Evolutionary conservation across 2,797 vertebrate species (phyloP).

Genomic region (Anas bernieri): DNA sequence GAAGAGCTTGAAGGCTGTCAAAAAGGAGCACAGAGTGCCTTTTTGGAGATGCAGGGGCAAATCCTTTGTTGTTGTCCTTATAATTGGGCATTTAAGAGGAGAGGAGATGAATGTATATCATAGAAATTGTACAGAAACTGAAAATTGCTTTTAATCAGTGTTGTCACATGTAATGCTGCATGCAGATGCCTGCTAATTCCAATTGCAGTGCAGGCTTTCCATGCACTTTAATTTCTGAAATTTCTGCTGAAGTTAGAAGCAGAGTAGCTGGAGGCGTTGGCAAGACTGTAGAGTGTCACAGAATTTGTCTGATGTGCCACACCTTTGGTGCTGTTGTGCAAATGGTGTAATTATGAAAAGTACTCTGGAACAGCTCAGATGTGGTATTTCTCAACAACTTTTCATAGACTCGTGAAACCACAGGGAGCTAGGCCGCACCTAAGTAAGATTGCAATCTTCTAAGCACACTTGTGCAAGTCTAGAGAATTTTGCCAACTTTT

Average conservation of each 20-base stretch:
- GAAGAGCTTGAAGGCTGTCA: background rate
- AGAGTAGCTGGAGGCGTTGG: background rate
- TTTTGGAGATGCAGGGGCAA: background rate
- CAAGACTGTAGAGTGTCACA: background rate
- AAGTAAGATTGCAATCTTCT: background rate
- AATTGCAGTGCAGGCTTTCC: background rate
- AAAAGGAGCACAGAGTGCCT: background rate
- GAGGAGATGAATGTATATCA: background rate
- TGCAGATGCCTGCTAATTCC: background rate
- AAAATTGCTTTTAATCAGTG: background rate
- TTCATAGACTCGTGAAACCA: constrained; percentile 13
- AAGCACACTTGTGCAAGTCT: background rate
- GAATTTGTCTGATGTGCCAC: background rate
- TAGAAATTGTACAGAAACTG: background rate
- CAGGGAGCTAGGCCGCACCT: background rate
- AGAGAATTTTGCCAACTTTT: background rate
- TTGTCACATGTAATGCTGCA: background rate
- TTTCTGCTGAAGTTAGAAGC: background rate
- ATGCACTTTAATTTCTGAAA: background rate
- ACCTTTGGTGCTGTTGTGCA: constrained; percentile 19
- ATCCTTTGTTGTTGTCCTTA: background rate
- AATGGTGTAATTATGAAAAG: constrained; percentile 43
- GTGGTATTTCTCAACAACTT: constrained; percentile 46
- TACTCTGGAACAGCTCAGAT: constrained; percentile 52
- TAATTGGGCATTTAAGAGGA: background rate